phyloP scores from a whole-genome alignment of 2,797 vertebrate species.

The Adrianichthys oophorus region DNA sequence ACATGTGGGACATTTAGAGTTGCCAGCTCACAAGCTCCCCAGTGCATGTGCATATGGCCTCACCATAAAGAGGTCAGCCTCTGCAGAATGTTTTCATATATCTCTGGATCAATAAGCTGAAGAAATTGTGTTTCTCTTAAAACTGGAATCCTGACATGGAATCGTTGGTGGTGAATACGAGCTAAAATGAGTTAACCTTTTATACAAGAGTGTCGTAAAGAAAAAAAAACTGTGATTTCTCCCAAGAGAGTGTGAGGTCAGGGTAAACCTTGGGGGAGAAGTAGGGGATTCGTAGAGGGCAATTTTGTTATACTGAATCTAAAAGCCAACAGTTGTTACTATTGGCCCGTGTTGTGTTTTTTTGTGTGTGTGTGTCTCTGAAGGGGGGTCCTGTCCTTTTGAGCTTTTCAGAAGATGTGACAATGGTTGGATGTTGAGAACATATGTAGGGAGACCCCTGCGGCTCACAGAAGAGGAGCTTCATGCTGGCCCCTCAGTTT shows the following conservation, averaged over 20 bases:
- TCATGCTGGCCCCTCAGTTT: slow-evolving; percentile 89
- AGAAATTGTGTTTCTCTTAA: slow-evolving; percentile 3
- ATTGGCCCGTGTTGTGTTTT: slow-evolving; percentile 93
- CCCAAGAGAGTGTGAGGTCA: slow-evolving; percentile 80
- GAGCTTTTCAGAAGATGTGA: slow-evolving; percentile 96
- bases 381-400: slow-evolving; percentile 81
- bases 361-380: slow-evolving; percentile 38
- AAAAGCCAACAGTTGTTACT: slow-evolving; percentile 97
- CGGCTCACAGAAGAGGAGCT: slow-evolving; percentile 90
- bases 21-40: slow-evolving; percentile 50
- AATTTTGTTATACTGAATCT: slow-evolving; percentile 95
- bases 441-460: slow-evolving; percentile 98
- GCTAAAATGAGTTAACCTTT: slow-evolving; percentile 42
- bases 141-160: slow-evolving; percentile 12
- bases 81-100: slow-evolving; percentile 15
- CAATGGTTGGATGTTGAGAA: slow-evolving; percentile 99
- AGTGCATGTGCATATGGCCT: slow-evolving; percentile 29
- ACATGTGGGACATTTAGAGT: slow-evolving; percentile 60
- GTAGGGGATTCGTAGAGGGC: slow-evolving; percentile 73
- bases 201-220: slow-evolving; percentile 33
- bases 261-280: slow-evolving; percentile 33
- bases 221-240: slow-evolving; percentile 71
- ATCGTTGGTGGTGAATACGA: slow-evolving; percentile 30
- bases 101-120: slow-evolving; percentile 15
- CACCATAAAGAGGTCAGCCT: slow-evolving; percentile 27